Percentiles rank a stretch among this genome's conserved stretches.
These are phyloP conservation scores for Syngnathus scovelli DNA, from an alignment of 2,113 vertebrate genomes.

Conservation along the genomic window DNA sequence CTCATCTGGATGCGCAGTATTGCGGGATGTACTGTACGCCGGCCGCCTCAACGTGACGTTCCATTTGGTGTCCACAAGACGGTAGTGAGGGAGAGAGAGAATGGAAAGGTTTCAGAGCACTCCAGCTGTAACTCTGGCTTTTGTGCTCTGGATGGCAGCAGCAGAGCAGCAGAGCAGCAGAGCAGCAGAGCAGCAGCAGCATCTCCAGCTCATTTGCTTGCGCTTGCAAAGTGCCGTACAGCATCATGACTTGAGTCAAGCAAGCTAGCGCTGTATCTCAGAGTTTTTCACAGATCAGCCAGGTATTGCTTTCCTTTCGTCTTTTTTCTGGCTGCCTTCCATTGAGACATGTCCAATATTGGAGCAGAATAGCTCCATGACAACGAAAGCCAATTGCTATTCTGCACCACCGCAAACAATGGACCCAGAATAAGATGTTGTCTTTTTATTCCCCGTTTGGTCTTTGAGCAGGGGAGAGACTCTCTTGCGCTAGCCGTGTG, in stretches of 20 bases:
- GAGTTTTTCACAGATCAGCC: no score
- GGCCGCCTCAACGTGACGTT: background rate
- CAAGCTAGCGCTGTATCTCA: no score
- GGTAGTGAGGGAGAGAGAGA: slow-evolving; percentile 35
- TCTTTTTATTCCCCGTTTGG: no score
- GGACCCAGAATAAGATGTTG: no score
- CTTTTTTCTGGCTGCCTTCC: background rate
- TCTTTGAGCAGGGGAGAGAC: background rate
- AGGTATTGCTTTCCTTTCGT: no score
- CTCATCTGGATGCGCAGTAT: background rate
- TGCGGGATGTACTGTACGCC: no score
- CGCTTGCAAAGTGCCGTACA: background rate
- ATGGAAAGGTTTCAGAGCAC: background rate
- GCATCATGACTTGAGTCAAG: background rate
- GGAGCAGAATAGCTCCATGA: no score
- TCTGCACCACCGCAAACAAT: no score
- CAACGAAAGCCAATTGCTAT: no score
- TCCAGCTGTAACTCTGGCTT: slow-evolving; percentile 18
- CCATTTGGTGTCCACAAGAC: slow-evolving; percentile 32
- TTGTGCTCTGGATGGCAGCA: slow-evolving; percentile 41
- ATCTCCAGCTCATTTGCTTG: no score
- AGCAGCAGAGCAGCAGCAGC: no score
- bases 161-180: background rate
- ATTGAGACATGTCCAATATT: no score
- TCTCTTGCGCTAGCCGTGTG: background rate